Percentiles rank a stretch among this genome's conserved stretches.
phyloP scores from a whole-genome alignment of 2,888 invertebrate species.

The Thecophora atra region DNA sequence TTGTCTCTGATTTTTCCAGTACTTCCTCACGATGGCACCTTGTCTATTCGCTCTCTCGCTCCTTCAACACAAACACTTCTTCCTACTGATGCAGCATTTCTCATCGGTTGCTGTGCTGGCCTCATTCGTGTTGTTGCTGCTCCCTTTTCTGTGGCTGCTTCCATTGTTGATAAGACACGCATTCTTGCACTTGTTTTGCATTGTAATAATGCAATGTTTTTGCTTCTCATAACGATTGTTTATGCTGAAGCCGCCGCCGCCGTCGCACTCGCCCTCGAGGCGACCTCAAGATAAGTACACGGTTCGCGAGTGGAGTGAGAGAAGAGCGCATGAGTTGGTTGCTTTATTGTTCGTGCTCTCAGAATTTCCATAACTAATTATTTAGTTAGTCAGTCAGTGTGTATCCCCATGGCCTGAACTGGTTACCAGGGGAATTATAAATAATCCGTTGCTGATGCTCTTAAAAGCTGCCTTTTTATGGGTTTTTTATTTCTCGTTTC shows the following conservation, averaged over 20 bases:
- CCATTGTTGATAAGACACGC: background rate
- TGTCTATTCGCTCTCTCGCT: background rate
- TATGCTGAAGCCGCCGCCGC: background rate
- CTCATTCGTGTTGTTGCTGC: conserved; percentile 7
- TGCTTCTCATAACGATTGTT: conserved; percentile 25
- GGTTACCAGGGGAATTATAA: conserved; percentile 3
- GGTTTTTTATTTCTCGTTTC: background rate
- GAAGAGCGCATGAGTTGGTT: background rate
- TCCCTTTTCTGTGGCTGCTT: conserved; percentile 2
- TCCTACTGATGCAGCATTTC: background rate
- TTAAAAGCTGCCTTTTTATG: no score
- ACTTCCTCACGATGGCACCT: conserved; percentile 2
- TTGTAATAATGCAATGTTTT: conserved; percentile 2
- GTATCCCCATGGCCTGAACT: background rate
- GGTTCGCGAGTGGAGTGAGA: background rate
- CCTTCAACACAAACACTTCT: background rate
- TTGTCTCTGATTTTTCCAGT: background rate
- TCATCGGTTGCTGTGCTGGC: background rate
- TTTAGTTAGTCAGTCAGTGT: background rate
- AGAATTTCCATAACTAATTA: background rate
- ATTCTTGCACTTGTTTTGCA: conserved; percentile 4
- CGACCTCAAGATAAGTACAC: background rate
- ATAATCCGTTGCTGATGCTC: background rate
- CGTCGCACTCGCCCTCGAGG: background rate
- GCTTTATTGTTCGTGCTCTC: background rate